Base-by-base conservation (phyloP, 2,888 invertebrate genomes). In the Athalia cordata region DNA sequence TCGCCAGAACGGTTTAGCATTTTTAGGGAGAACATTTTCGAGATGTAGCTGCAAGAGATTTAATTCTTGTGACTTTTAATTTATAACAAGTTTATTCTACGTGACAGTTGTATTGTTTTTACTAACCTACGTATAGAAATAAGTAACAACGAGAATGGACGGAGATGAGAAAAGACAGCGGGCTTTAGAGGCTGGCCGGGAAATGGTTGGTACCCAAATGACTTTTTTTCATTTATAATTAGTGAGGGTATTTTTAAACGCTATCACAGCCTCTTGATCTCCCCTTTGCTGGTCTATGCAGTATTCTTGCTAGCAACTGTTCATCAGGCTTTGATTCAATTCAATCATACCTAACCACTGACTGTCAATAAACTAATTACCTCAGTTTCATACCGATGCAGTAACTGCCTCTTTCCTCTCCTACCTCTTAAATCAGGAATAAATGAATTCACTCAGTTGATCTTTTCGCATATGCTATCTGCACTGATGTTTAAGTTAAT, bases 161-260 rank as follows among this genome's bases (percentile, higher is more conserved):
- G 87, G 86, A 9, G 87, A 89, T 62, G 87, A 88, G 80, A 84
- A 80, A 59, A 83, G 83, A 79, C 84, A 82, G 83, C 85, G 85
- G 78, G 85, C 87, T 43, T 82, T 86, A 81, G 87, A 87, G 77
- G 81, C 86, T 68, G 85, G 87, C 77, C 86, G 83, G 79, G 86
- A 87, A 83, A 86, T 88, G 86, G 89, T 86, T 82, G 65, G 82
- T 75, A 64, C 43, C 52, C 74, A 57, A 67, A 62, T 43, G 9
- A 50, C 29, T 50, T 64, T 75, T 64, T 75, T 75, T 29, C 9
- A 75, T 64, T 75, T 75, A 75, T 75, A 75, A 75, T 75, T 75
- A 75, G 75, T 61, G 3, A 6, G 4, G 62, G 13, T 75, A 75
- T 75, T 75, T 75, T 75, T 75, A 75, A 75, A 75, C 64, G 4